phyloP scores from a whole-genome alignment of 2,113 vertebrate genomes.

The Dromaius novaehollandiae region DNA sequence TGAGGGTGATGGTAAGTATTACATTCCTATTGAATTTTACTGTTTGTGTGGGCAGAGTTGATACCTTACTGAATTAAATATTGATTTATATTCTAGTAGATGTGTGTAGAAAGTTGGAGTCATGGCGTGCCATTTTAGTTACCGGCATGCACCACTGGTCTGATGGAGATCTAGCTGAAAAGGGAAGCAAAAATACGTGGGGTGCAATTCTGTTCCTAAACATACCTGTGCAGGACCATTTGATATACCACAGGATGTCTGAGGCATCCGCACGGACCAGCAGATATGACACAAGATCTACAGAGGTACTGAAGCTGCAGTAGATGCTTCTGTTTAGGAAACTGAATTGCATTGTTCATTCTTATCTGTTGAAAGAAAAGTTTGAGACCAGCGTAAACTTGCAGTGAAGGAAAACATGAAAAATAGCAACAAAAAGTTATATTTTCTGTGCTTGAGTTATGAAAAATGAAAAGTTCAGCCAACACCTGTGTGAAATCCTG shows the following conservation, averaged over 20 bases:
- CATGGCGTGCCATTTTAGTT: neutral
- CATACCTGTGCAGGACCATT: neutral
- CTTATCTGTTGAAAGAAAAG: neutral
- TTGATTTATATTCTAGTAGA: neutral
- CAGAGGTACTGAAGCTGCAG: neutral
- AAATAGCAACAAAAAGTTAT: neutral
- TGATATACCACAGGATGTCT: neutral
- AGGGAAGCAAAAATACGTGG: neutral
- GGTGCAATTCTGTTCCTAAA: neutral
- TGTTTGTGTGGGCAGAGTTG: neutral
- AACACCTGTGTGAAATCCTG: neutral
- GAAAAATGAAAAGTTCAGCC: neutral
- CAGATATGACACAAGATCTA: neutral
- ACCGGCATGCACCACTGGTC: neutral
- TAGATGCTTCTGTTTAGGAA: neutral
- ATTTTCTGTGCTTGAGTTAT: neutral
- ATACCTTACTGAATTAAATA: neutral
- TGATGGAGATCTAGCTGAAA: neutral
- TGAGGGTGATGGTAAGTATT: neutral
- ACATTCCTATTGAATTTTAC: neutral
- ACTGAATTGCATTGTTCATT: neutral
- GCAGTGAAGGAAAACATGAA: neutral
- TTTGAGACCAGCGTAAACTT: neutral
- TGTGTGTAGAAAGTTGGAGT: neutral
- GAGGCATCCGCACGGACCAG: neutral